Evolutionary conservation across 2,797 vertebrate species (phyloP).

Genomic region (Sparidentex hasta): DNA sequence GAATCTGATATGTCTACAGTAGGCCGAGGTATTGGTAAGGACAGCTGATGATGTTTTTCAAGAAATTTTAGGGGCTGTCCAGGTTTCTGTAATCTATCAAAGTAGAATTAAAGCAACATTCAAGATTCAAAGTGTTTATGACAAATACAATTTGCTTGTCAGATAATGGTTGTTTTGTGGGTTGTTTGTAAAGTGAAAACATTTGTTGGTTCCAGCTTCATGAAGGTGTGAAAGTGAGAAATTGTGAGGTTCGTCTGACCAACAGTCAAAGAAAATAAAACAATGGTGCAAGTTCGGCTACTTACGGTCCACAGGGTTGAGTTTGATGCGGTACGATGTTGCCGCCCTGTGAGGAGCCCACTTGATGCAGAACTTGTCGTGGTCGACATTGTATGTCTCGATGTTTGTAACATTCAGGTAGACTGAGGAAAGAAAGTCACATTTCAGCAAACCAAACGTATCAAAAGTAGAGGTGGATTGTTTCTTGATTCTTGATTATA

Average conservation of each 20-base stretch:
- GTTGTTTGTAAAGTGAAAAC: too few species aligned
- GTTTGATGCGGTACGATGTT: slow-evolving; percentile 94
- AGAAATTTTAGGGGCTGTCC: neutral
- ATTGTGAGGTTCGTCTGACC: too few species aligned
- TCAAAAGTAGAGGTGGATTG: neutral
- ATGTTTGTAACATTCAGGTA: slow-evolving; percentile 96
- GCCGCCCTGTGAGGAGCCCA: slow-evolving; percentile 94
- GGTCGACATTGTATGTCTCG: slow-evolving; percentile 89
- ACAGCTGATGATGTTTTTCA: neutral
- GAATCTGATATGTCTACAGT: neutral
- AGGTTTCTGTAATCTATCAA: neutral
- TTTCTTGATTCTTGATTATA: too few species aligned
- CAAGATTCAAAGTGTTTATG: too few species aligned
- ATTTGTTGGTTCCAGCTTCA: too few species aligned
- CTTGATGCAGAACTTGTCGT: slow-evolving; percentile 93
- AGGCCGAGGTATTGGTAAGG: neutral
- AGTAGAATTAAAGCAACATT: neutral
- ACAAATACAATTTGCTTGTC: too few species aligned
- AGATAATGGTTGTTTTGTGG: too few species aligned
- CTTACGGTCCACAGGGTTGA: slow-evolving; percentile 91
- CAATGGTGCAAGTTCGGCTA: slow-evolving; percentile 28
- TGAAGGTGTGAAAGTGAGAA: too few species aligned
- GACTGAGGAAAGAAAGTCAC: slow-evolving; percentile 80
- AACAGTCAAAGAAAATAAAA: too few species aligned
- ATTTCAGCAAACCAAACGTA: neutral